Conservation (phyloP, 2,888 invertebrate genomes). For the Crioceris asparagi region DNA sequence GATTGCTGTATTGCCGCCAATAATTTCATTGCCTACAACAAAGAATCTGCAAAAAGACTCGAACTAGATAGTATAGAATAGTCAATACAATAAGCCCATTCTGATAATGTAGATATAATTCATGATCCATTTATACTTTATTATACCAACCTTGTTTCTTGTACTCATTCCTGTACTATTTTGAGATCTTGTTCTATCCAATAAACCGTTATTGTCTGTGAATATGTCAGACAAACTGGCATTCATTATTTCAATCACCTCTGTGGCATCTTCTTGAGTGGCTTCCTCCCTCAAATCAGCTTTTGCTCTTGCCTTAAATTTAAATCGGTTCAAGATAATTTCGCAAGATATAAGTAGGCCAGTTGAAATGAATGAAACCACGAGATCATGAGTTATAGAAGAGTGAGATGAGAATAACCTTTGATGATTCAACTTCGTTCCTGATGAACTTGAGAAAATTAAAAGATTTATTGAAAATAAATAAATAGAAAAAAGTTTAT, state of each 20-base stretch:
- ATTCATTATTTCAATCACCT: constrained; percentile 76
- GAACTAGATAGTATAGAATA: neutral
- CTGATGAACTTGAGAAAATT: no score
- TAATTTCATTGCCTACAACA: constrained; percentile 58
- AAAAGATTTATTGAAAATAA: no score
- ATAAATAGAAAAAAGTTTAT: no score
- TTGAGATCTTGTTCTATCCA: constrained; percentile 55
- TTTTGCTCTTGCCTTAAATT: constrained; percentile 69
- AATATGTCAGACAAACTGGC: constrained; percentile 69
- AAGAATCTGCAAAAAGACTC: no score
- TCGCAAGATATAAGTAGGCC: neutral
- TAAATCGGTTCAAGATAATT: constrained; percentile 1
- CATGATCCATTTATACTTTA: neutral
- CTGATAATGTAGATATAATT: no score
- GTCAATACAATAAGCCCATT: no score
- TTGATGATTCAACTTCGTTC: no score
- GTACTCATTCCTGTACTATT: constrained; percentile 65
- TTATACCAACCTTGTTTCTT: constrained; percentile 46
- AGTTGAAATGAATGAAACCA: no score
- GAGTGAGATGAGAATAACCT: no score
- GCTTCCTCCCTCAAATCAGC: constrained; percentile 74
- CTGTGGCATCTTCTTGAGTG: constrained; percentile 67
- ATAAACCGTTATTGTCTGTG: constrained; percentile 57
- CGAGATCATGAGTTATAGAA: no score
- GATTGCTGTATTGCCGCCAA: constrained; percentile 55